phyloP scores from a whole-genome alignment of 2,113 vertebrate species.

The Etheostoma cragini region DNA sequence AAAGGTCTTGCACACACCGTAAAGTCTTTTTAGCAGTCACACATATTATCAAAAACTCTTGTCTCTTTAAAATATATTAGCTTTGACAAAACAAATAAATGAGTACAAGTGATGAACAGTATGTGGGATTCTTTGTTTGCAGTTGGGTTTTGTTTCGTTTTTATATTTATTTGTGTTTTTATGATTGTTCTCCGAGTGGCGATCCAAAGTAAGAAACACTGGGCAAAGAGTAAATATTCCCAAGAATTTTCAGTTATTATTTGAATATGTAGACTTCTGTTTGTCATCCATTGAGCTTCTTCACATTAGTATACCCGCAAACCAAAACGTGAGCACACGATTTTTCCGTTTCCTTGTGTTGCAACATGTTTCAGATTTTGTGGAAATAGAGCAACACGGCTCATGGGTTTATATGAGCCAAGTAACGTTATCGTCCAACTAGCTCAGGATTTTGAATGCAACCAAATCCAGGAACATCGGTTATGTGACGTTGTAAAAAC shows the following conservation, averaged over 20 bases:
- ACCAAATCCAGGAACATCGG: slow-evolving; percentile 26
- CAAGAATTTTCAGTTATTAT: too few relatives aligned
- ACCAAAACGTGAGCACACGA: too few relatives aligned
- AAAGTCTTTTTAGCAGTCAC: too few relatives aligned
- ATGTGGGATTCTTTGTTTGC: too few relatives aligned
- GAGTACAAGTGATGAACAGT: not conserved
- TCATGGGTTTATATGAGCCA: not conserved
- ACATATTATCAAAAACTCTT: not conserved
- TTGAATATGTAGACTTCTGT: too few relatives aligned
- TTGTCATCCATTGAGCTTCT: not conserved
- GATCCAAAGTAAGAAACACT: too few relatives aligned
- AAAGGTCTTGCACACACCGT: not conserved
- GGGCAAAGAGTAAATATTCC: too few relatives aligned
- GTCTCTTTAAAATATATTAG: not conserved
- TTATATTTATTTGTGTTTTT: too few relatives aligned
- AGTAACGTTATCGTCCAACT: not conserved
- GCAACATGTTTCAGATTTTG: not conserved
- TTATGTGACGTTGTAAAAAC: slow-evolving; percentile 10
- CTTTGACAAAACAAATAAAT: too few relatives aligned
- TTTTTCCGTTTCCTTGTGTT: not conserved
- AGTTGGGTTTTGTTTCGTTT: not conserved
- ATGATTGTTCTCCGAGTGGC: too few relatives aligned
- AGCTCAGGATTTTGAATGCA: slow-evolving; percentile 3
- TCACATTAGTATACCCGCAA: not conserved
- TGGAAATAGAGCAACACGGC: not conserved